Evolutionary conservation across 2,113 vertebrate species (phyloP).

Genomic region (Python bivittatus): DNA sequence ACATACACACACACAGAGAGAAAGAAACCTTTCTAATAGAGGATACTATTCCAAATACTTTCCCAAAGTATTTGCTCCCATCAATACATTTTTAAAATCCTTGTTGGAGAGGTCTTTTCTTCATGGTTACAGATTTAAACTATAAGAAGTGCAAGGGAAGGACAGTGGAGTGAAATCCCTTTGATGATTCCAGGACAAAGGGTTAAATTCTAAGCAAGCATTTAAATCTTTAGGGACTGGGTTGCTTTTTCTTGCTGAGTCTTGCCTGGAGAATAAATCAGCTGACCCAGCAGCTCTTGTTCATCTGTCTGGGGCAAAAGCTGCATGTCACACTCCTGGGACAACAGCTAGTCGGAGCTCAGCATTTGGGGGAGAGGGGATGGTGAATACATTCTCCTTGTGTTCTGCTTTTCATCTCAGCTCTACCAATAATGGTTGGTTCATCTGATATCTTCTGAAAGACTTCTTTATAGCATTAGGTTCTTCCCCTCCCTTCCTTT

Average conservation of each 20-base stretch:
- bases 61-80: background rate
- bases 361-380: background rate
- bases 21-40: background rate
- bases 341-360: too few species aligned
- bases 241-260: background rate
- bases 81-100: background rate
- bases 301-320: background rate
- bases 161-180: too few species aligned
- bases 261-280: background rate
- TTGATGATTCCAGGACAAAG: background rate
- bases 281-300: background rate
- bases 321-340: too few species aligned
- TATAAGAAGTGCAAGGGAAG: background rate
- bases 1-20: background rate
- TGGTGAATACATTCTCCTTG: background rate
- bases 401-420: background rate
- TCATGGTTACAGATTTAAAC: background rate
- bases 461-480: background rate
- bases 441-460: background rate
- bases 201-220: background rate
- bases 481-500: background rate
- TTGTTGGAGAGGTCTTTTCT: background rate
- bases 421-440: too few species aligned
- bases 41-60: background rate
- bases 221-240: background rate